phyloP scores from a whole-genome alignment of 2,113 vertebrate species.

The Neotoma lepida region DNA sequence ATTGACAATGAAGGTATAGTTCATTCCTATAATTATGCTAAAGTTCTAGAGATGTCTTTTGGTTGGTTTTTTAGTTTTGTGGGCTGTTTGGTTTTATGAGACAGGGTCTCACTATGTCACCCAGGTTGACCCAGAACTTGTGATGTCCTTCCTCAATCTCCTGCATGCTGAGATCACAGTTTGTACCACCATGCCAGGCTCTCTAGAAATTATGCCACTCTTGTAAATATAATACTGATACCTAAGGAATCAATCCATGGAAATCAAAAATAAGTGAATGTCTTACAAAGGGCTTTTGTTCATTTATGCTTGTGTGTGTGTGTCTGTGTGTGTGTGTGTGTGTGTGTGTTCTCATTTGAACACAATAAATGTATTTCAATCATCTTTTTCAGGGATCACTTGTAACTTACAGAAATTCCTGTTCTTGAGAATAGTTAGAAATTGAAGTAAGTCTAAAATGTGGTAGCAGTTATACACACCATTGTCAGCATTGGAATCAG shows the following conservation, averaged over 20 bases:
- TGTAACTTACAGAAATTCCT: neutral
- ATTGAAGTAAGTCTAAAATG: slow-evolving; percentile 18
- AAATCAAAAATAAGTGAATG: slow-evolving; percentile 6
- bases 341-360: neutral
- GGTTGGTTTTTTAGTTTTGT: neutral
- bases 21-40: neutral
- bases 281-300: neutral
- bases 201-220: neutral
- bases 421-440: neutral
- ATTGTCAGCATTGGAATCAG: neutral
- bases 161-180: neutral
- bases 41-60: neutral
- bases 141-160: neutral
- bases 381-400: neutral
- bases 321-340: neutral
- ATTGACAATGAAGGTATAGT: neutral
- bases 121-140: neutral
- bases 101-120: neutral
- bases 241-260: neutral
- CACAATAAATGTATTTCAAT: neutral
- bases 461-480: neutral
- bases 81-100: neutral
- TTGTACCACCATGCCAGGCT: neutral
- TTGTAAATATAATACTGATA: neutral
- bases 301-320: neutral